These are phyloP conservation scores for Caenorhabditis drosophilae DNA, from an alignment of 2,888 invertebrate species.

Conservation along the genomic window DNA sequence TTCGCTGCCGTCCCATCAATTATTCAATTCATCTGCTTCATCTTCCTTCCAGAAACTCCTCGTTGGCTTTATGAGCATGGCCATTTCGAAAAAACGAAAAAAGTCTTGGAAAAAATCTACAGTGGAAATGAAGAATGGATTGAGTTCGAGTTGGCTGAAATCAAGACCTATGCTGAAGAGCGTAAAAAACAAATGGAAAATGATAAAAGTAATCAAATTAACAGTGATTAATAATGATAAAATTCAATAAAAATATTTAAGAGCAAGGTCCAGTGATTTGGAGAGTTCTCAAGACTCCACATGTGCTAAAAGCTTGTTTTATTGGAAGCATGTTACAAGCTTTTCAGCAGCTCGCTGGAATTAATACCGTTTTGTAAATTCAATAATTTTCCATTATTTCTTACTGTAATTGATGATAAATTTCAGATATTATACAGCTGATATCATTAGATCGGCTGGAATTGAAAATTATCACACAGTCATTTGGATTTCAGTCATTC, in stretches of 20 bases:
- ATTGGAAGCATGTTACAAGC: slow-evolving; percentile 73
- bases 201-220: slow-evolving; percentile 26
- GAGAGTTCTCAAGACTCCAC: slow-evolving; percentile 56
- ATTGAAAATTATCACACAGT: slow-evolving; percentile 58
- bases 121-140: slow-evolving; percentile 57
- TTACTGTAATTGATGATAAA: no score
- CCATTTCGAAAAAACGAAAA: slow-evolving; percentile 41
- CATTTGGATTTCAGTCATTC: slow-evolving; percentile 57
- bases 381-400: no score
- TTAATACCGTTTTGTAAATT: slow-evolving; percentile 74
- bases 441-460: slow-evolving; percentile 60
- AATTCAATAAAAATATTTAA: slow-evolving; percentile 7
- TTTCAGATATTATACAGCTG: slow-evolving; percentile 66
- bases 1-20: slow-evolving; percentile 71
- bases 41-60: slow-evolving; percentile 74
- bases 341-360: slow-evolving; percentile 74
- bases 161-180: slow-evolving; percentile 34
- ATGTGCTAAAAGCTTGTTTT: slow-evolving; percentile 70
- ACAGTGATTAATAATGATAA: not conserved
- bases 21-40: slow-evolving; percentile 72
- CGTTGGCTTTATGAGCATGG: slow-evolving; percentile 65
- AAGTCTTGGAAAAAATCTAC: slow-evolving; percentile 52
- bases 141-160: slow-evolving; percentile 58
- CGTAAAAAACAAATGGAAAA: slow-evolving; percentile 30
- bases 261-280: slow-evolving; percentile 40